Conservation (phyloP, 2,888 invertebrate species). For the Hoplodrina blanda region DNA sequence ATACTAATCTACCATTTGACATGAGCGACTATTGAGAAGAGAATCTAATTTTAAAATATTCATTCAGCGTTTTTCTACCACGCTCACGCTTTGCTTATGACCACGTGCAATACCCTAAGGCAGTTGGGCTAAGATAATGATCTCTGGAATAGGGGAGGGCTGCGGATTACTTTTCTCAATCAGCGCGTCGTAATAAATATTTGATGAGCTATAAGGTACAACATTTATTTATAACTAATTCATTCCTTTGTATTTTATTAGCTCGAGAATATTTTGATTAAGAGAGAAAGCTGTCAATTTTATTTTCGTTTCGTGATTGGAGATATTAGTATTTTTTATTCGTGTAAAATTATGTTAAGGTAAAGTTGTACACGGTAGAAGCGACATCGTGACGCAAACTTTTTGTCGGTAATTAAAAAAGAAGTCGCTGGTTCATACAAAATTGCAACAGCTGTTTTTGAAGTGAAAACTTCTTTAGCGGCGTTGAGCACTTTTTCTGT, state of each 20-base stretch:
- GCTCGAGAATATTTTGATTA: conserved; percentile 5
- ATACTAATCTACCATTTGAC: no score
- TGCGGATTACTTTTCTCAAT: conserved; percentile 79
- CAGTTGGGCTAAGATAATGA: conserved; percentile 74
- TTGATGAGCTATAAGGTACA: conserved; percentile 74
- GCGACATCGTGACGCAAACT: no score
- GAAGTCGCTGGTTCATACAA: no score
- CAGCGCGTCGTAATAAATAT: conserved; percentile 79
- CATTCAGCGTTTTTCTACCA: background rate
- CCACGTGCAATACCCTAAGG: conserved; percentile 18
- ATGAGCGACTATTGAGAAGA: background rate
- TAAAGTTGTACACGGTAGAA: no score
- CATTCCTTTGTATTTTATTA: conserved; percentile 35
- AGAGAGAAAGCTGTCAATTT: background rate
- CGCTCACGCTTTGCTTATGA: conserved; percentile 42
- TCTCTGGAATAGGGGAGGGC: conserved; percentile 71
- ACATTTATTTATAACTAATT: conserved; percentile 61
- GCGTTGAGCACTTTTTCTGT: no score
- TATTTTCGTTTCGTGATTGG: background rate
- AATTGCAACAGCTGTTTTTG: no score
- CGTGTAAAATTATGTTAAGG: no score
- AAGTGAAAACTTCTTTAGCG: no score
- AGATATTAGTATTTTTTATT: no score
- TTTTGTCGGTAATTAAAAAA: no score
- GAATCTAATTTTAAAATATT: background rate